Percentiles rank a stretch among this genome's conserved stretches.
Conservation (phyloP, 2,888 invertebrate genomes). For the Tipula confusa region DNA sequence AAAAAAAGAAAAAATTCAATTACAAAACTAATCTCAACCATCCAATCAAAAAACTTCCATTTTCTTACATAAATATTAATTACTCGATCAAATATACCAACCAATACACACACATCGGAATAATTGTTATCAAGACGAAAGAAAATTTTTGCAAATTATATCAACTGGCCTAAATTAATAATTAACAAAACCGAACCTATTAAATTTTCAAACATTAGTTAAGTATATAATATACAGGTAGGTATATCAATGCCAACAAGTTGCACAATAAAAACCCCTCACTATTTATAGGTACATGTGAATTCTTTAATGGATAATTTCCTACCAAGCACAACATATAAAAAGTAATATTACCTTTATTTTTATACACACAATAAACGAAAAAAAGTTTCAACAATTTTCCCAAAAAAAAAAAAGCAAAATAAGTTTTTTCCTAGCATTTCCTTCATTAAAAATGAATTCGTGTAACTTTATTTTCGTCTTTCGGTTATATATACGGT, state of each 20-base stretch:
- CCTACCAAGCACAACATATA: background rate
- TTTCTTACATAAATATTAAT: background rate
- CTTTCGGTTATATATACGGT: background rate
- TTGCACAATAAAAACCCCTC: background rate
- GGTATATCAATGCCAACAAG: background rate
- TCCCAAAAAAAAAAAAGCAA: background rate
- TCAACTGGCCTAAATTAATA: background rate
- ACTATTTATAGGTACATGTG: background rate
- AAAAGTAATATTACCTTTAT: background rate
- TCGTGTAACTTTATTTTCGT: background rate
- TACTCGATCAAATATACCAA: background rate
- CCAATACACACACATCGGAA: background rate
- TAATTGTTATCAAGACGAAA: background rate
- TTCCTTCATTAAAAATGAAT: background rate
- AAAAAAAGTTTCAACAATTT: background rate
- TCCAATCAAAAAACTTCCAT: background rate
- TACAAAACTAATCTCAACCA: background rate
- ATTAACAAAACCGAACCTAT: background rate
- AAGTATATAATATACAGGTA: too few species aligned
- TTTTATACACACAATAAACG: background rate
- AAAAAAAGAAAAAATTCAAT: background rate
- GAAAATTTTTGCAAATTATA: background rate
- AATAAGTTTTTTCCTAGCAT: background rate
- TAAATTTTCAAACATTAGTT: background rate
- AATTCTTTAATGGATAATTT: constrained; percentile 12